Percentiles rank a stretch among this genome's conserved stretches.
These are phyloP conservation scores for Eumeta japonica DNA, from an alignment of 1,140 invertebrate species.

Conservation along the genomic window DNA sequence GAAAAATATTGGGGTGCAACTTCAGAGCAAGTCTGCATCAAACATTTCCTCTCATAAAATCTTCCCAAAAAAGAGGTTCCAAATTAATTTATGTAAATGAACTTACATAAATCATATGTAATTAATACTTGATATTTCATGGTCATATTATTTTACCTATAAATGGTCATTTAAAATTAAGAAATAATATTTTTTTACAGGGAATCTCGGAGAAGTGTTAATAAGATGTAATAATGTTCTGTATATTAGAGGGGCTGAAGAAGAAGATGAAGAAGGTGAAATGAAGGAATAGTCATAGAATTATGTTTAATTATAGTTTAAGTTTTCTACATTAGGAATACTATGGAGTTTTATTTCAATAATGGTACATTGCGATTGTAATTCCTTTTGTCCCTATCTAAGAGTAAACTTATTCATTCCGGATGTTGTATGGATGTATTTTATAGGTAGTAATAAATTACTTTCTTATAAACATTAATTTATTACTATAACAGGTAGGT, in stretches of 20 bases:
- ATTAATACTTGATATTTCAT: too few relatives aligned
- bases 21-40: too few relatives aligned
- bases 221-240: slow-evolving; percentile 98
- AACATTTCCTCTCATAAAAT: too few relatives aligned
- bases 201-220: slow-evolving; percentile 95
- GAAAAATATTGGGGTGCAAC: too few relatives aligned
- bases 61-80: too few relatives aligned
- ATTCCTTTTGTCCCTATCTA: too few relatives aligned
- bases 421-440: neutral
- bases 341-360: neutral
- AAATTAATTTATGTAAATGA: too few relatives aligned
- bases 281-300: slow-evolving; percentile 78
- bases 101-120: too few relatives aligned
- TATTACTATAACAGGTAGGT: too few relatives aligned
- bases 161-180: neutral
- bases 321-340: neutral
- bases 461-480: neutral
- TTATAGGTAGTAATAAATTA: neutral
- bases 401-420: neutral
- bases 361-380: too few relatives aligned
- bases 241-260: slow-evolving; percentile 93
- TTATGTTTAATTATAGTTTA: neutral
- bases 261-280: slow-evolving; percentile 96
- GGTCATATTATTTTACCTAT: neutral
- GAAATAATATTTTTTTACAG: slow-evolving; percentile 34